Conservation (phyloP, 2,113 vertebrate genomes). For the Eptesicus fuscus region DNA sequence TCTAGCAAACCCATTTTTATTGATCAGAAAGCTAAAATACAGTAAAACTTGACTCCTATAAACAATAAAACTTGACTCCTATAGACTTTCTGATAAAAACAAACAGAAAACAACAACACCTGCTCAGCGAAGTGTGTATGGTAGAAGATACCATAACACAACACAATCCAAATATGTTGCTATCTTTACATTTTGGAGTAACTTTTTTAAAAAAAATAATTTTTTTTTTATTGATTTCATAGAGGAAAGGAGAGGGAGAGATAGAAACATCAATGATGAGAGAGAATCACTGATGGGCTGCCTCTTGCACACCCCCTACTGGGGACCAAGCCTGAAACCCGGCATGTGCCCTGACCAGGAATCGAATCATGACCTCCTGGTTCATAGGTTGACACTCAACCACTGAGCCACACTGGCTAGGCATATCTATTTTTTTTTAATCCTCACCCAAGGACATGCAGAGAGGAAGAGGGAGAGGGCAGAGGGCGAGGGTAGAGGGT, state of each 20-base stretch:
- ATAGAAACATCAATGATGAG: too few species aligned
- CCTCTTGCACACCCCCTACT: neutral
- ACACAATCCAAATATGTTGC: neutral
- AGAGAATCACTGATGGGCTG: neutral
- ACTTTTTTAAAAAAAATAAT: neutral
- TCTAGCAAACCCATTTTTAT: constrained; percentile 15
- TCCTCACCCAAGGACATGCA: too few species aligned
- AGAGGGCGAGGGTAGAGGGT: too few species aligned
- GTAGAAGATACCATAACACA: neutral
- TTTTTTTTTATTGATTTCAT: neutral
- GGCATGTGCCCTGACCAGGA: neutral
- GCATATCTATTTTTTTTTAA: too few species aligned
- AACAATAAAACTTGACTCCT: neutral
- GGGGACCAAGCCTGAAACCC: neutral
- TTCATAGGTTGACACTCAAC: too few species aligned
- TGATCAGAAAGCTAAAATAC: constrained; percentile 7
- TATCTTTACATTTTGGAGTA: neutral
- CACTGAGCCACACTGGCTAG: too few species aligned
- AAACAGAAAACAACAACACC: neutral
- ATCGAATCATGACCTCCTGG: neutral
- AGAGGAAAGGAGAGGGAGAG: too few species aligned
- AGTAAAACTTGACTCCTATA: neutral
- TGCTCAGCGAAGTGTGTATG: neutral
- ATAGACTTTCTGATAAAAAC: neutral
- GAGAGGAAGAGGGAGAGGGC: too few species aligned